phyloP scores from a whole-genome alignment of 2,113 vertebrate genomes.

The Ranitomeya variabilis region DNA sequence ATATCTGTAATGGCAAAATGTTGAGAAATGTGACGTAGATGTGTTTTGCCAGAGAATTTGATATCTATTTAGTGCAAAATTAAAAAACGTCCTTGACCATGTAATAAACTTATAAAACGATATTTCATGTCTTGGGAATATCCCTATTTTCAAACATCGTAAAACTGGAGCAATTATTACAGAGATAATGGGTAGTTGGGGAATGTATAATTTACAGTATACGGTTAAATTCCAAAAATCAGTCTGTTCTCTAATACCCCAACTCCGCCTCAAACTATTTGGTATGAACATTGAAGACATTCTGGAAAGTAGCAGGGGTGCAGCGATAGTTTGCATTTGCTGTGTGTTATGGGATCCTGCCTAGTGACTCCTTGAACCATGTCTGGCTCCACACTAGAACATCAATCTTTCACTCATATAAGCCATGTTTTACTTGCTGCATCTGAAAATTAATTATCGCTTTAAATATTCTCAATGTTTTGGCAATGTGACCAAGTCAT shows the following conservation, averaged over 20 bases:
- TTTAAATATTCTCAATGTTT: slow-evolving; percentile 41
- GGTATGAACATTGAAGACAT: slow-evolving; percentile 31
- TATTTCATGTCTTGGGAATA: not conserved
- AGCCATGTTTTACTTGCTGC: slow-evolving; percentile 17
- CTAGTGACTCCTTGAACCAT: slow-evolving; percentile 49
- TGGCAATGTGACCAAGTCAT: slow-evolving; percentile 23
- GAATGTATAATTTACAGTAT: slow-evolving; percentile 34
- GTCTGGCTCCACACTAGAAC: slow-evolving; percentile 53
- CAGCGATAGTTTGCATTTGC: slow-evolving; percentile 43
- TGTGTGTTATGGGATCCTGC: slow-evolving; percentile 29
- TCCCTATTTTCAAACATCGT: not conserved
- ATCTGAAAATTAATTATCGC: slow-evolving; percentile 46
- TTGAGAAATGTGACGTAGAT: no score
- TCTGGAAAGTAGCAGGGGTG: slow-evolving; percentile 49
- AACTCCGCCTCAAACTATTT: not conserved
- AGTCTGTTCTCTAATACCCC: slow-evolving; percentile 19
- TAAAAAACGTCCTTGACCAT: not conserved
- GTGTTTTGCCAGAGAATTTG: no score
- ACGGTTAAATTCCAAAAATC: slow-evolving; percentile 49
- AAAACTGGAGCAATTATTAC: not conserved
- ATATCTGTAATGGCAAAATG: no score
- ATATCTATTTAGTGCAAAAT: no score
- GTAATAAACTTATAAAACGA: not conserved
- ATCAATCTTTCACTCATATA: slow-evolving; percentile 56
- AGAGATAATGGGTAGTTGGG: slow-evolving; percentile 7